Evolutionary conservation across 2,113 vertebrate genomes (phyloP).

Genomic region (Pluvialis apricaria): DNA sequence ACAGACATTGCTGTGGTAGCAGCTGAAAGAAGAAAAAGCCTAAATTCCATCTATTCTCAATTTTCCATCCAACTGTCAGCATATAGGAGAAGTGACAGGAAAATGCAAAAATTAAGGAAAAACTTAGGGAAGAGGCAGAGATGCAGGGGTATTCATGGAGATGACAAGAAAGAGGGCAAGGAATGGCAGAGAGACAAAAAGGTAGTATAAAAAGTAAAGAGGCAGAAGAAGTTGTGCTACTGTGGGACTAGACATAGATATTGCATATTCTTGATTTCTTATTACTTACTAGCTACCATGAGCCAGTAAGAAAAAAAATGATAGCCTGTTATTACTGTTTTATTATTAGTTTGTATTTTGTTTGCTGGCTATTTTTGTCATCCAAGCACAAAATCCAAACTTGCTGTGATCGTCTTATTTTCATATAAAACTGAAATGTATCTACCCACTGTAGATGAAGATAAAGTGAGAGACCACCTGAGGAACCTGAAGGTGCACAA

Average conservation of each 20-base stretch:
- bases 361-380: not conserved
- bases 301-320: not conserved
- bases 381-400: not conserved
- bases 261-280: not conserved
- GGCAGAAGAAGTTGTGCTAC: no score
- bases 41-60: not conserved
- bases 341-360: not conserved
- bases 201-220: not conserved
- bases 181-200: not conserved
- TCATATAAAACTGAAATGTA: no score
- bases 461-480: no score
- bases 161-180: not conserved
- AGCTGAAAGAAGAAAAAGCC: not conserved
- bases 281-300: not conserved
- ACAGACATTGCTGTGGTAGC: not conserved
- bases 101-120: not conserved
- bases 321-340: not conserved
- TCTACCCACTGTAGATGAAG: no score
- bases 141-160: not conserved
- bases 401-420: not conserved
- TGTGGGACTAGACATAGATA: not conserved
- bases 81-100: not conserved
- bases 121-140: not conserved
- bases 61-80: not conserved
- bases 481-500: no score